phyloP scores from a whole-genome alignment of 2,888 invertebrate species.

The Acronicta psi region DNA sequence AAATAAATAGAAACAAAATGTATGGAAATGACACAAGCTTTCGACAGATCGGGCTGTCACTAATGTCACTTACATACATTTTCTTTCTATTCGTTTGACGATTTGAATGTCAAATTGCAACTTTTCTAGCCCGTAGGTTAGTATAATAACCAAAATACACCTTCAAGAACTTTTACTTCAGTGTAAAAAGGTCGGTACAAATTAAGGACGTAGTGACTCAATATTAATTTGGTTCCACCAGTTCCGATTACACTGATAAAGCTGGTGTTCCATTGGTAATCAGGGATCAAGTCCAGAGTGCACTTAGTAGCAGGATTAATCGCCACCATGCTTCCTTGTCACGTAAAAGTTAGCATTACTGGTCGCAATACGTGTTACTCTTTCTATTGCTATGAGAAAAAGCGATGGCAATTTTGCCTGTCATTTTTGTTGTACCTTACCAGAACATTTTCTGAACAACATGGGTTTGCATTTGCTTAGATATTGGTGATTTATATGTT shows the following conservation, averaged over 20 bases:
- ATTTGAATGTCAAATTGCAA: no score
- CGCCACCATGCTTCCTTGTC: slow-evolving; percentile 62
- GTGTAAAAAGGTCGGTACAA: no score
- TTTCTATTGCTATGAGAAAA: slow-evolving; percentile 27
- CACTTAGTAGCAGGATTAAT: slow-evolving; percentile 62
- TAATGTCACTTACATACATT: no score
- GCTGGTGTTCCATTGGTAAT: slow-evolving; percentile 34
- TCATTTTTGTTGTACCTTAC: not conserved
- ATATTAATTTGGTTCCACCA: not conserved
- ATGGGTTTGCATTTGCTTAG: no score
- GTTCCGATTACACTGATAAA: not conserved
- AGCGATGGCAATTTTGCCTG: not conserved
- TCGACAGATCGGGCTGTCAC: no score
- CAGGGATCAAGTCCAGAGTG: slow-evolving; percentile 42
- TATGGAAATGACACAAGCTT: no score
- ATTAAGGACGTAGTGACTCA: not conserved
- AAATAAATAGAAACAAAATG: no score
- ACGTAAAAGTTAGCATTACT: slow-evolving; percentile 51
- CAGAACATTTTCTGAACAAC: no score
- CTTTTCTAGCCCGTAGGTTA: no score
- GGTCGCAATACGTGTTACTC: slow-evolving; percentile 44
- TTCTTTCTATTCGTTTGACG: no score
- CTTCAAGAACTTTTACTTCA: no score
- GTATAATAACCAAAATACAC: no score
- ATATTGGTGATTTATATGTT: not conserved